Base-by-base conservation (phyloP, 2,113 vertebrate genomes). In the Willisornis vidua region DNA sequence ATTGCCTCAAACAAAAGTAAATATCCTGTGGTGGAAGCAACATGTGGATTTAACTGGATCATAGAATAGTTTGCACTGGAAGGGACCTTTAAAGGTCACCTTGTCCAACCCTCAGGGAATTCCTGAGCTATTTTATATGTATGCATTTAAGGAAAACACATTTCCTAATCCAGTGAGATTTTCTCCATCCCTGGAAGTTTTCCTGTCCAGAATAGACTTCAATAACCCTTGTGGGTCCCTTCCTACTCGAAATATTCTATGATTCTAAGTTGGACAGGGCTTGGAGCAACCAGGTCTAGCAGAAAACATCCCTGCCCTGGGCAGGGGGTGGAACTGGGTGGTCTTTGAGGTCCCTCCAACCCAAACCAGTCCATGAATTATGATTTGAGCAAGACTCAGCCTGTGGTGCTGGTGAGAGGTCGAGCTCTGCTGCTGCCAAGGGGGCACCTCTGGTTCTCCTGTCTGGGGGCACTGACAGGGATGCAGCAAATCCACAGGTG, bases 141-240 rank as follows among this genome's bases (percentile, higher is more conserved):
- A 2, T 4, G 0, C 9, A 10, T 37, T 43, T 18, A 54, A 19
- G 75, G 49, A 59, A 10, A 3, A 14, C 2, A 0, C 0, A 7
- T 31, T 35, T 55, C 37, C 77, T 4, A 3, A 25, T 0, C 6
- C 41, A n/a, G 33, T 0, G 46, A 15, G 63, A 8, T 19, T 4
- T 28, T 19, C 28, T 63, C 63, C 63, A 52, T 12, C 20, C 37
- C 62, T 37, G 33, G 33, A 12, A 41, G 25, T 2, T 26, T 0
- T 33, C 63, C 2, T 7, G 46, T 26, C 25, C 37, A 31, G 83
- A 33, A 2, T 35, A 33, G 13, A 59, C 57, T 59, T 59, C 57
- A 35, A 9, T 59, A n/a, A 35, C 35, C n/a, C 57, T 23, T 16
- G n/a, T 15, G 22, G n/a, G n/a, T 35, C n/a, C n/a, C 57, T 59